Conservation (phyloP, 2,113 vertebrate genomes). For the Strigops habroptila region DNA sequence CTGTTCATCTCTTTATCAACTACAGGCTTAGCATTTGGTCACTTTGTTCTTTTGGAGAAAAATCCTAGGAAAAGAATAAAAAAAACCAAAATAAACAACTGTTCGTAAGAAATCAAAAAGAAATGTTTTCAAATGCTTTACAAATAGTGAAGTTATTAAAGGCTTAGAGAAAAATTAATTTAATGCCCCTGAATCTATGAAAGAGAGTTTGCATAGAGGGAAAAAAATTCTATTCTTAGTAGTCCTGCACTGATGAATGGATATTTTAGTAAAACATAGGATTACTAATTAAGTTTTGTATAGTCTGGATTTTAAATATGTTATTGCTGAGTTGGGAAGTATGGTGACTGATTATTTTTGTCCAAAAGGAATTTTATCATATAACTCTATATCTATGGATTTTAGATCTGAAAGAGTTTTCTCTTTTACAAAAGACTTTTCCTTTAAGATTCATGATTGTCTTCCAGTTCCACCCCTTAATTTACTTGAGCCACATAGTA, state of each 20-base stretch:
- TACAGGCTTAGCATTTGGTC: background rate
- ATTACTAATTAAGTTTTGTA: background rate
- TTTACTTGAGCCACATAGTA: background rate
- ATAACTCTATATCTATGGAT: background rate
- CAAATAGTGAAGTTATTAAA: background rate
- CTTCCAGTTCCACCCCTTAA: background rate
- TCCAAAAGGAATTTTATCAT: background rate
- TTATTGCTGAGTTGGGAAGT: background rate
- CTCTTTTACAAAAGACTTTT: background rate
- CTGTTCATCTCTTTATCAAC: background rate
- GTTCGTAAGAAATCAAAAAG: background rate
- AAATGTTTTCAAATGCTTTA: background rate
- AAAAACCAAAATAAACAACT: background rate
- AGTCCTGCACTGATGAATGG: background rate
- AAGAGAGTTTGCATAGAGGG: background rate
- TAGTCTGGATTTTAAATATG: background rate
- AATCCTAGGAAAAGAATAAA: background rate
- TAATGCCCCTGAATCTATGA: background rate
- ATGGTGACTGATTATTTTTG: background rate
- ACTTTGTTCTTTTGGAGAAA: background rate
- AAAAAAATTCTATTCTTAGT: background rate
- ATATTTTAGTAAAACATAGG: background rate
- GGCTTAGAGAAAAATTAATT: background rate
- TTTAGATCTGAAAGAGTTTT: background rate
- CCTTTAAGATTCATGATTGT: background rate